Evolutionary conservation across 2,797 vertebrate genomes (phyloP).

Genomic region (Acipenser transmontanus): DNA sequence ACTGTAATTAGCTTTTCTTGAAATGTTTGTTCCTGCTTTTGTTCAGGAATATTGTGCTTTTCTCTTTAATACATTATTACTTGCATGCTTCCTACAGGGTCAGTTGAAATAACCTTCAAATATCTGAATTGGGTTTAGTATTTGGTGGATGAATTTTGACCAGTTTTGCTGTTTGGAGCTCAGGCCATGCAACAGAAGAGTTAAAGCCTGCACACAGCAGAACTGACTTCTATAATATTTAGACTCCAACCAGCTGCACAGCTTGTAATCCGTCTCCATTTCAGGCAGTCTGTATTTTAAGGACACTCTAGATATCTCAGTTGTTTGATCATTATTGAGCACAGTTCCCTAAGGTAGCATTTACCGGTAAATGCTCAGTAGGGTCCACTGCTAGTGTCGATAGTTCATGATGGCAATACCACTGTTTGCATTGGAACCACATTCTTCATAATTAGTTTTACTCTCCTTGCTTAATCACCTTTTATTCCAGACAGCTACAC

Average conservation of each 20-base stretch:
- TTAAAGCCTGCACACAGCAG: background rate
- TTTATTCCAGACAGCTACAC: too few species aligned
- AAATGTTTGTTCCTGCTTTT: too few species aligned
- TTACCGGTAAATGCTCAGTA: background rate
- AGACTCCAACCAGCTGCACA: background rate
- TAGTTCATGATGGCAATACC: background rate
- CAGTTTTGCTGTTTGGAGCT: too few species aligned
- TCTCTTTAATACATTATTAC: too few species aligned
- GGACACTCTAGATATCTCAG: background rate
- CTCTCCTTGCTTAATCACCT: too few species aligned
- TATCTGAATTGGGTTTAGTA: too few species aligned
- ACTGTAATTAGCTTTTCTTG: too few species aligned
- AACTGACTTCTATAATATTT: background rate
- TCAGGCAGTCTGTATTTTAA: background rate
- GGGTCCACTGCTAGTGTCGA: background rate
- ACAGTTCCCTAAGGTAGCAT: background rate
- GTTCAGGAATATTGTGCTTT: too few species aligned
- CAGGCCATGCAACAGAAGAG: background rate
- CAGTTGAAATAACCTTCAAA: too few species aligned
- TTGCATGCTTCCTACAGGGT: too few species aligned
- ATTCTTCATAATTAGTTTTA: background rate
- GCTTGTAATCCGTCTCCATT: background rate
- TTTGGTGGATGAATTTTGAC: too few species aligned
- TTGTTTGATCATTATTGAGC: background rate
- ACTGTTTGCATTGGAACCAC: background rate